A percentile compares a stretch with the other conserved stretches of the same genome.
phyloP scores from a whole-genome alignment of 2,888 invertebrate genomes.

The Isotomurus palustris region DNA sequence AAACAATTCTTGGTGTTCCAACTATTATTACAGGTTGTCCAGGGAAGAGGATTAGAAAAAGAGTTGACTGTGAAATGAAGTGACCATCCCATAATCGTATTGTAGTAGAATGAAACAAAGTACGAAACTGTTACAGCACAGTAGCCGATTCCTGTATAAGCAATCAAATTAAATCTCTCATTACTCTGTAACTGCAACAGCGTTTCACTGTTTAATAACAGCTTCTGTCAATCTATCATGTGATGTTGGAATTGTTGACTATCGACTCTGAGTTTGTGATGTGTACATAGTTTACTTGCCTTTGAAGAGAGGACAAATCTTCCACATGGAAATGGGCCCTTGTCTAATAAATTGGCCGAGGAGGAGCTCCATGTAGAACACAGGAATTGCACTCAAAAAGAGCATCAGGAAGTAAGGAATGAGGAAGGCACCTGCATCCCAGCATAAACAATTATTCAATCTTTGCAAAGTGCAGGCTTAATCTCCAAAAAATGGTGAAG shows the following conservation, averaged over 20 bases:
- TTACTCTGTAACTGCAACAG: no score
- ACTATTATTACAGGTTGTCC: conserved; percentile 73
- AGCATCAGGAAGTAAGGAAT: conserved; percentile 72
- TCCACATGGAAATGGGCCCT: conserved; percentile 59
- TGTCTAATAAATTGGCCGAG: conserved; percentile 71
- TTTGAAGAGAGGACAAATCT: conserved; percentile 60
- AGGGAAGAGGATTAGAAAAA: conserved; percentile 64
- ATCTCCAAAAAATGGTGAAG: no score
- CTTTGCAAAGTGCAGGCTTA: not conserved
- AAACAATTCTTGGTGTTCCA: conserved; percentile 73
- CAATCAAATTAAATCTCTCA: no score
- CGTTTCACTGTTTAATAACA: no score
- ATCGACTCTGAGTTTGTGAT: no score
- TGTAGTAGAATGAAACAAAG: conserved; percentile 76
- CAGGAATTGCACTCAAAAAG: conserved; percentile 68
- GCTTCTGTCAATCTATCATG: no score
- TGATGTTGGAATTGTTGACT: no score
- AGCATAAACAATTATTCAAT: not conserved
- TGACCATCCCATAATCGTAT: conserved; percentile 81
- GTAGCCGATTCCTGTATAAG: conserved; percentile 64
- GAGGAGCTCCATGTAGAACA: conserved; percentile 74
- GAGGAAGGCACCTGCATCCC: conserved; percentile 65
- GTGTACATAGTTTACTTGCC: conserved; percentile 60
- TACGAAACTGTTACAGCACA: conserved; percentile 74
- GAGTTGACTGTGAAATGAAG: conserved; percentile 67